Evolutionary conservation across 2,113 vertebrate genomes (phyloP), one percentile per base, ranked within the genome.

Genomic region (Dicaeum eximium): DNA sequence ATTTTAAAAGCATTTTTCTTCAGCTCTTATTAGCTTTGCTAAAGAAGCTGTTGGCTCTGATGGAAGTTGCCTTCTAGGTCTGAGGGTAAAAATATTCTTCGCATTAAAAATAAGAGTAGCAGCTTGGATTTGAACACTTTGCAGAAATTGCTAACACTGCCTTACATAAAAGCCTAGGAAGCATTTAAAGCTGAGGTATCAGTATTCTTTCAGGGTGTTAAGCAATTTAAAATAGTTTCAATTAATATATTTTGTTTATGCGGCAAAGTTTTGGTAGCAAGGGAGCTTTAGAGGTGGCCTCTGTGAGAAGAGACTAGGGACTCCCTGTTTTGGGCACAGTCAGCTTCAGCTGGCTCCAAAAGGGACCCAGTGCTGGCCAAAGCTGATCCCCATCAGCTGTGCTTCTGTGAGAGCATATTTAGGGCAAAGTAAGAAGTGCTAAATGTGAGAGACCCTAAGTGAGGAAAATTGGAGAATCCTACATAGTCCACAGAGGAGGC

Each of bases 401-500:
- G 25, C 7, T 44, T 54, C 40, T 65, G 24, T 40, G 37, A 17
- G 7, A 61, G 61, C 5, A 2, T 24, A 31, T 60, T 45, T 79
- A 66, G 14, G 27, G 28, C 23, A 51, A 20, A 15, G 4, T 61
- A 38, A 91, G 69, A 54, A 23, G 4, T 21, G 3, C 7, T 67
- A 20, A 54, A 27, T 6, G 7, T 21, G 33, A 83, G 7, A 60
- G 19, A n/a, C 9, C 17, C 13, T 27, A 28, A 69, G 23, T 4
- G 18, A 60, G 17, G 20, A n/a, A 70, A 48, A 54, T 0, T 22
- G 18, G 66, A 27, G 2, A 54, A 30, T 65, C 24, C 7, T 13
- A 1, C 11, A 13, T 2, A 67, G 60, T 5, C 5, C 27, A 5
- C 0, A 1, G n/a, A 35, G 3, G 11, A 67, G 3, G n/a, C 2